Evolutionary conservation across 1,140 invertebrate genomes (phyloP).

Genomic region (Antheraea pernyi): DNA sequence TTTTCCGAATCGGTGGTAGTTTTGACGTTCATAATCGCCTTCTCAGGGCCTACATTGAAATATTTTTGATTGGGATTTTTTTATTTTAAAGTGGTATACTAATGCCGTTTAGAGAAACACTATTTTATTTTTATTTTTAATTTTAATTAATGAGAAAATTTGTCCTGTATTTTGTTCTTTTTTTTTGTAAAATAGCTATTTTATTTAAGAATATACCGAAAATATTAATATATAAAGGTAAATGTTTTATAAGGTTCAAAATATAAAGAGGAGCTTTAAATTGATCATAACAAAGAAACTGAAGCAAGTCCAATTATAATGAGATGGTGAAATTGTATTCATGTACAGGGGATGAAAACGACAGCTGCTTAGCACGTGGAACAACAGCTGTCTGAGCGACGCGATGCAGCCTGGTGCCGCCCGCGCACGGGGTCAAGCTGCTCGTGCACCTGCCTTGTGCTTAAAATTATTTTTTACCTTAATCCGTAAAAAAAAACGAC

Average conservation of each 20-base stretch:
- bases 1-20: too few relatives aligned
- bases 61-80: too few relatives aligned
- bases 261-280: neutral
- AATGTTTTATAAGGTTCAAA: neutral
- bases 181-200: neutral
- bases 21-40: too few relatives aligned
- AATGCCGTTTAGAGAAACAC: too few relatives aligned
- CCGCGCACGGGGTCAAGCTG: slow-evolving; percentile 67
- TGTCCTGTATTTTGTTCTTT: too few relatives aligned
- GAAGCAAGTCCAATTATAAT: slow-evolving; percentile 2
- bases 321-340: slow-evolving; percentile 21
- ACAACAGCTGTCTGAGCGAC: slow-evolving; percentile 46
- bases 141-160: too few relatives aligned
- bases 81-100: too few relatives aligned
- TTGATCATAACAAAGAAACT: neutral
- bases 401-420: slow-evolving; percentile 29
- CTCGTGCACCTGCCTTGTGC: slow-evolving; percentile 53
- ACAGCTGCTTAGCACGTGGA: slow-evolving; percentile 71
- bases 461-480: slow-evolving; percentile 47
- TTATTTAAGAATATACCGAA: neutral
- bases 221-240: neutral
- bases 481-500: neutral
- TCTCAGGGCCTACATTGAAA: too few relatives aligned
- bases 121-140: too few relatives aligned
- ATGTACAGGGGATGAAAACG: slow-evolving; percentile 43